Base-by-base conservation (phyloP, 1,140 invertebrate genomes). In the Listronotus bonariensis region DNA sequence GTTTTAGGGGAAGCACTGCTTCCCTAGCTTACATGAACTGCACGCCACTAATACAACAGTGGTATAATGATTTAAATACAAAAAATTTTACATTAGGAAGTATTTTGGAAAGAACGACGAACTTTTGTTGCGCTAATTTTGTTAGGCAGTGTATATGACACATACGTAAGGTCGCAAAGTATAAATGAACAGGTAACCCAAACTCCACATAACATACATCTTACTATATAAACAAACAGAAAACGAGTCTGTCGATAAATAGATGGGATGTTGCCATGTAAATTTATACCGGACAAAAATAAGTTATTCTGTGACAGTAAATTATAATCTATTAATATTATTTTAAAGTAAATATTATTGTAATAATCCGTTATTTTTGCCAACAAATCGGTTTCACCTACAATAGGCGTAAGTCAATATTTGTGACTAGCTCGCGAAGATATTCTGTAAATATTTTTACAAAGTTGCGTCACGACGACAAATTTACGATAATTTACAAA, bases 251-350 rank as follows among this genome's bases (percentile, higher is more conserved):
- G 60, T 34, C 40, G 51, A 63, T 54, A 52, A 54, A 63, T 63
- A 55, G 38, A 63, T 63, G 60, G 52, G 60, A 54, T 53, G 45
- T 63, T 49, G 46, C 14, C 17, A 63, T 54, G 41, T 54, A 51
- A 63, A 63, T 54, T 54, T 63, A 63, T 52, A 54, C 18, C 51
- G 60, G 60, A 63, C 49, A 63, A 63, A 63, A 63, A 53, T 63
- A 63, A 63, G 49, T 63, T 63, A 63, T 63, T 63, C 49, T 54
- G 60, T 55, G 60, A 63, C 60, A 63, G 52, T 63, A 53, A 63
- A 63, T 63, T 63, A 63, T 55, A 45, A 63, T 63, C 45, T 51
- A 54, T 51, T 63, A 63, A 63, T 63, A 63, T 63, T 63, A 63
- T 49, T 63, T 54, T 53, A 63, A 31, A 20, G 51, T 54, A 63